Conservation (phyloP, 2,797 vertebrate genomes). For the Smutsia temminckii region DNA sequence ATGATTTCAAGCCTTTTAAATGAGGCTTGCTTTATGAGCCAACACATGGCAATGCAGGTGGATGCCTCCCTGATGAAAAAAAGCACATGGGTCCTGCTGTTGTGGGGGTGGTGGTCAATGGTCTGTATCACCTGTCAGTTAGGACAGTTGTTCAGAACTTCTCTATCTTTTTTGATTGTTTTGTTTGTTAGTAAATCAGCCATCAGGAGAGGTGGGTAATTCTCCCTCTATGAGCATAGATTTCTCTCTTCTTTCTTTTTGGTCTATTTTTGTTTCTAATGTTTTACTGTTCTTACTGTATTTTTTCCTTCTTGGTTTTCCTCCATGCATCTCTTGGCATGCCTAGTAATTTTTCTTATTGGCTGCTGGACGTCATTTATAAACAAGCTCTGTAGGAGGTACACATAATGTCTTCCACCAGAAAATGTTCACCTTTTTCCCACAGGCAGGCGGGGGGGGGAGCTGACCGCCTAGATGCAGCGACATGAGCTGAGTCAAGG, state of each 20-base stretch:
- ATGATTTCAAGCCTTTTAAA: rapidly evolving
- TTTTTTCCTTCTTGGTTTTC: neutral
- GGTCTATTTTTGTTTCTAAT: rapidly evolving
- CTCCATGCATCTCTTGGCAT: rapidly evolving
- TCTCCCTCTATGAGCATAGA: rapidly evolving
- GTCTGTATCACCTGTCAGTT: neutral
- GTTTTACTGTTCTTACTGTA: rapidly evolving
- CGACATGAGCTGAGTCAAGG: neutral
- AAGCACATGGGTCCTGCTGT: rapidly evolving
- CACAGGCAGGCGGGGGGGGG: neutral
- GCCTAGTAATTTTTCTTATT: rapidly evolving
- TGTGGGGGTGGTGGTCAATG: rapidly evolving
- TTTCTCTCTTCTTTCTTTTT: neutral
- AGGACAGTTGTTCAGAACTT: neutral
- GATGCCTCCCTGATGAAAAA: rapidly evolving
- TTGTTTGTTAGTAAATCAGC: neutral
- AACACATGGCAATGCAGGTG: rapidly evolving
- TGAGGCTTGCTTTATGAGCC: neutral
- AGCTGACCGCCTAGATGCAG: rapidly evolving
- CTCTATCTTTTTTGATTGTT: neutral
- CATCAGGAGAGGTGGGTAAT: rapidly evolving
- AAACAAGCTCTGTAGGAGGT: neutral
- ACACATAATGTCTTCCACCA: rapidly evolving
- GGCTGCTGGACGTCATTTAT: neutral
- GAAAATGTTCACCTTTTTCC: neutral